These are phyloP conservation scores for Miniopterus natalensis DNA, from an alignment of 2,113 vertebrate species.

Conservation along the genomic window DNA sequence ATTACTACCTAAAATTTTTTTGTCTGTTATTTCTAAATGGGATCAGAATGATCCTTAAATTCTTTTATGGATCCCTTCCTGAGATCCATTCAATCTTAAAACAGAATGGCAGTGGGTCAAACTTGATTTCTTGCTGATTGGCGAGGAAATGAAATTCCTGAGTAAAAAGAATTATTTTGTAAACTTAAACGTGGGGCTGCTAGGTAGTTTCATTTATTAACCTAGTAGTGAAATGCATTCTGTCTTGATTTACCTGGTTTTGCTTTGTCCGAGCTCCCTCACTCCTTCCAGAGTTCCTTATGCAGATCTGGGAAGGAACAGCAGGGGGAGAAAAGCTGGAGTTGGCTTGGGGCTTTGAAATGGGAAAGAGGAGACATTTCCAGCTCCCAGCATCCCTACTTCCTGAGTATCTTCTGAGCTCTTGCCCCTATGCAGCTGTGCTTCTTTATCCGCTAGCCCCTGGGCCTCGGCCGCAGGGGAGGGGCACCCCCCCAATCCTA, in stretches of 20 bases:
- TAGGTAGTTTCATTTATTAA: background rate
- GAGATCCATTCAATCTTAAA: background rate
- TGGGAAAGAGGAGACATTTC: background rate
- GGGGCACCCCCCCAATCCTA: background rate
- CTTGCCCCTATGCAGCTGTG: background rate
- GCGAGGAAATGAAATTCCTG: background rate
- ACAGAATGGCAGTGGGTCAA: background rate
- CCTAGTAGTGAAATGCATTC: background rate
- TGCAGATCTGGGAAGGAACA: conserved; percentile 51
- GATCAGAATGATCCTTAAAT: conserved; percentile 3
- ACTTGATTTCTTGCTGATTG: conserved; percentile 18
- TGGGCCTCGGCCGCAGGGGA: background rate
- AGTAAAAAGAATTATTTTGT: background rate
- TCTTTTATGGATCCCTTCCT: background rate
- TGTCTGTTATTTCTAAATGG: background rate
- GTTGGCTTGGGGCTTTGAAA: conserved; percentile 9
- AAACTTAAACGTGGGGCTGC: background rate
- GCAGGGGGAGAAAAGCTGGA: conserved; percentile 45
- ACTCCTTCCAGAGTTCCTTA: background rate
- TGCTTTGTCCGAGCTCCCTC: background rate
- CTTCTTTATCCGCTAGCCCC: background rate
- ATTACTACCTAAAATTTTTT: background rate
- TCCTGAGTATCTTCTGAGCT: background rate
- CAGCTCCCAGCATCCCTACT: background rate
- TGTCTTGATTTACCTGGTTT: background rate